Percentiles rank a stretch among this genome's conserved stretches.
phyloP scores from a whole-genome alignment of 2,797 vertebrate species.

The Amphiprion clarkii region DNA sequence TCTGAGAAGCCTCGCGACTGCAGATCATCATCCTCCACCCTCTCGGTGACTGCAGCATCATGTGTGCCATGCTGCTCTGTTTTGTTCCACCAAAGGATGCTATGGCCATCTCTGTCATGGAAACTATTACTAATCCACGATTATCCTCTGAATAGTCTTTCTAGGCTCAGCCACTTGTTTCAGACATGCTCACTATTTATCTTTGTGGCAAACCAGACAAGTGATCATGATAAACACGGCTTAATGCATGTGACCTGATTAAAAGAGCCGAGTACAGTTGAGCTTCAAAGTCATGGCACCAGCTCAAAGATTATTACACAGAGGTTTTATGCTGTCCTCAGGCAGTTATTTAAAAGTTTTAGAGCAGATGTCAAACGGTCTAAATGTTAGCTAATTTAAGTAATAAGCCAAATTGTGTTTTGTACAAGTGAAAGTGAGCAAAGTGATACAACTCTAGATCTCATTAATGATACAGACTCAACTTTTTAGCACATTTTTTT shows the following conservation, averaged over 20 bases:
- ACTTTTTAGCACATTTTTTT: conserved; percentile 34
- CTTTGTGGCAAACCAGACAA: conserved; percentile 70
- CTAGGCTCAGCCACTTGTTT: conserved; percentile 66
- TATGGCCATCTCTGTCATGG: conserved; percentile 80
- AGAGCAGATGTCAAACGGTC: conserved; percentile 44
- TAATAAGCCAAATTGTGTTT: conserved; percentile 45
- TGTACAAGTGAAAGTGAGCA: conserved; percentile 36
- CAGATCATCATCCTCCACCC: conserved; percentile 41
- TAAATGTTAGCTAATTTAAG: conserved; percentile 34
- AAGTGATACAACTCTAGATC: conserved; percentile 42
- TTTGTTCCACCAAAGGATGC: conserved; percentile 67
- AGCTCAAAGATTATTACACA: conserved; percentile 52
- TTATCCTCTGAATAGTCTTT: conserved; percentile 61
- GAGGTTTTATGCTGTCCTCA: conserved; percentile 50
- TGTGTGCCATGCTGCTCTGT: conserved; percentile 63
- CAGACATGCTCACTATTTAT: conserved; percentile 72
- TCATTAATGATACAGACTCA: conserved; percentile 37
- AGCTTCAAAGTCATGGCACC: conserved; percentile 66
- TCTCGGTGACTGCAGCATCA: conserved; percentile 59
- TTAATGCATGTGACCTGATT: conserved; percentile 67
- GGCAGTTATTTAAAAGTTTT: conserved; percentile 44
- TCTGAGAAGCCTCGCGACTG: conserved; percentile 39
- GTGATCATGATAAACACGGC: conserved; percentile 70
- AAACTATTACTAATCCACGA: conserved; percentile 81
- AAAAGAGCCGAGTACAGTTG: conserved; percentile 50